Percentiles rank a stretch among this genome's conserved stretches.
Evolutionary conservation across 2,113 vertebrate species (phyloP).

Genomic region (Globicephala melas): DNA sequence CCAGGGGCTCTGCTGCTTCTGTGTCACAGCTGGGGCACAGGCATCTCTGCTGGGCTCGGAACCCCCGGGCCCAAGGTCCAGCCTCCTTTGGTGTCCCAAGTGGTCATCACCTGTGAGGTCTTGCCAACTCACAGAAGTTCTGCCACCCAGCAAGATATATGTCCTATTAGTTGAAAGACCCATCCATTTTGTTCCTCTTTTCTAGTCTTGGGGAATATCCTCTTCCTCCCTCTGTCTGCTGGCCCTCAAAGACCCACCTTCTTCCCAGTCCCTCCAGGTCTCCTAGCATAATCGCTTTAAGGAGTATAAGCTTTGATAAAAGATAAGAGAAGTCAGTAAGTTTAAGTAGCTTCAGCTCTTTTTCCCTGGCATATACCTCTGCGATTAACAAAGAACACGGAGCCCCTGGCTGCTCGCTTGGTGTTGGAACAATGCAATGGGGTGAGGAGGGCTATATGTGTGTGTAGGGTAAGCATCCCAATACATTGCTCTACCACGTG

Average conservation of each 20-base stretch:
- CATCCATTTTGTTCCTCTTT: not conserved
- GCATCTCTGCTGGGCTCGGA: not conserved
- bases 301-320: not conserved
- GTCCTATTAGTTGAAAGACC: not conserved
- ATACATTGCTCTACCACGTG: not conserved
- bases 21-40: not conserved
- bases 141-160: not conserved
- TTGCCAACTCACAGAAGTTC: not conserved
- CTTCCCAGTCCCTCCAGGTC: not conserved
- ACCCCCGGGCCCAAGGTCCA: not conserved
- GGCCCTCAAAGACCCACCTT: not conserved
- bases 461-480: not conserved
- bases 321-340: not conserved
- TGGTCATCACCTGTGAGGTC: not conserved
- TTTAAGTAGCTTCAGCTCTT: not conserved
- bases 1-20: not conserved
- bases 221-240: not conserved
- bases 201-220: not conserved
- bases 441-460: not conserved
- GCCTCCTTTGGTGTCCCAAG: not conserved
- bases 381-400: not conserved
- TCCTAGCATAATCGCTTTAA: not conserved
- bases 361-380: not conserved
- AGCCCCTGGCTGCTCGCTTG: not conserved
- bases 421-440: not conserved